phyloP scores from a whole-genome alignment of 2,888 invertebrate genomes.

The Endomychus coccineus region DNA sequence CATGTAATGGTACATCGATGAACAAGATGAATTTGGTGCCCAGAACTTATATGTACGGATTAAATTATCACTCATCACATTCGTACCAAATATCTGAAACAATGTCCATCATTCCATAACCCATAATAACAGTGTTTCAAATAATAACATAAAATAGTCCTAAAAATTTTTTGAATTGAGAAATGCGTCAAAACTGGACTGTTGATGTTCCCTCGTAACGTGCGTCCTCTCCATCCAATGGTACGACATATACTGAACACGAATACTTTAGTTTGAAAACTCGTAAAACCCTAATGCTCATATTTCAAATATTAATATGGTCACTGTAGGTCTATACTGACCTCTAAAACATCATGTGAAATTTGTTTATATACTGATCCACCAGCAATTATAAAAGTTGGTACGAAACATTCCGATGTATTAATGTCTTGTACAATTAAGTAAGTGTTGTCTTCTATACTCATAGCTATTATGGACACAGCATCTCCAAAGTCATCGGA shows the following conservation, averaged over 20 bases:
- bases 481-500: conserved; percentile 26
- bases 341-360: conserved; percentile 32
- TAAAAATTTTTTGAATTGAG: no score
- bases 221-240: background rate
- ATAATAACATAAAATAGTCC: no score
- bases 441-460: conserved; percentile 30
- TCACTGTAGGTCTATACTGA: conserved; percentile 16
- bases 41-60: conserved; percentile 32
- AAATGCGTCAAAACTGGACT: no score
- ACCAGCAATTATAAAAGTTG: conserved; percentile 28
- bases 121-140: no score
- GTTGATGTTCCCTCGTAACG: no score
- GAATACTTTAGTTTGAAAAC: no score
- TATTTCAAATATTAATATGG: background rate
- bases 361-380: conserved; percentile 28
- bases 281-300: background rate
- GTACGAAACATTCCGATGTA: conserved; percentile 35
- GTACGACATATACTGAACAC: background rate
- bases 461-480: conserved; percentile 31
- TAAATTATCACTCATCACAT: conserved; percentile 20
- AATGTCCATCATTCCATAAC: no score
- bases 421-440: conserved; percentile 29
- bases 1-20: conserved; percentile 30
- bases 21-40: conserved; percentile 25
- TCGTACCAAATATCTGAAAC: conserved; percentile 29